These are phyloP conservation scores for Lasius fuliginosus DNA, from an alignment of 2,888 invertebrate genomes.

Conservation along the genomic window DNA sequence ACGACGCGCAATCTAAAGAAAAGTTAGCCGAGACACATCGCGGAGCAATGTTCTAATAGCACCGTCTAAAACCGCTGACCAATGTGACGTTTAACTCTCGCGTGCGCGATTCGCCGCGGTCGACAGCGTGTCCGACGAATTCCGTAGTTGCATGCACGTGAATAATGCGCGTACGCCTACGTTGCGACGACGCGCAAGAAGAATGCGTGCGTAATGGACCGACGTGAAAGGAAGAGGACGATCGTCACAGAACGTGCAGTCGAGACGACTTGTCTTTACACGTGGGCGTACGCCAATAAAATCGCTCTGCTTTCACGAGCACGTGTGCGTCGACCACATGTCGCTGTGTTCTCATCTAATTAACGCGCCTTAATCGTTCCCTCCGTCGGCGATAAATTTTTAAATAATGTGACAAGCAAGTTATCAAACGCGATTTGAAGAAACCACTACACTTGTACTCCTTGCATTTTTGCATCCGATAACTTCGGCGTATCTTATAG, in stretches of 20 bases:
- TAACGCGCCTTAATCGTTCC: slow-evolving; percentile 67
- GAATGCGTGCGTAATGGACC: slow-evolving; percentile 67
- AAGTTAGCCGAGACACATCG: slow-evolving; percentile 36
- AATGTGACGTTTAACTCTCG: slow-evolving; percentile 53
- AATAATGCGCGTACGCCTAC: slow-evolving; percentile 74
- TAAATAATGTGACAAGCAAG: slow-evolving; percentile 11
- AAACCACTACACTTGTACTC: background rate
- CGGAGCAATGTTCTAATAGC: slow-evolving; percentile 61
- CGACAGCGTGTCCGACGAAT: slow-evolving; percentile 65
- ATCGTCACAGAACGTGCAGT: slow-evolving; percentile 29
- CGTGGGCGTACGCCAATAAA: slow-evolving; percentile 66
- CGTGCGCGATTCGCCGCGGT: slow-evolving; percentile 65
- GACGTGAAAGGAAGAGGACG: slow-evolving; percentile 47
- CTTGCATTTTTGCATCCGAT: background rate
- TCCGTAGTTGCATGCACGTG: slow-evolving; percentile 72
- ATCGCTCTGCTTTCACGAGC: slow-evolving; percentile 49
- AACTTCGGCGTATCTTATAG: background rate
- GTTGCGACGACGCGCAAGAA: slow-evolving; percentile 48
- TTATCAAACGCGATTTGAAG: slow-evolving; percentile 10
- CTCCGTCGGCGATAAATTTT: slow-evolving; percentile 2
- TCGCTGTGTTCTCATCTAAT: slow-evolving; percentile 68
- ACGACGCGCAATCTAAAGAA: slow-evolving; percentile 11
- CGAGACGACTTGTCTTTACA: slow-evolving; percentile 60
- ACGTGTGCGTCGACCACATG: slow-evolving; percentile 40
- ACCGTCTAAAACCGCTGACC: slow-evolving; percentile 63